Conservation (phyloP, 2,113 vertebrate genomes). For the Oreotrochilus melanogaster region DNA sequence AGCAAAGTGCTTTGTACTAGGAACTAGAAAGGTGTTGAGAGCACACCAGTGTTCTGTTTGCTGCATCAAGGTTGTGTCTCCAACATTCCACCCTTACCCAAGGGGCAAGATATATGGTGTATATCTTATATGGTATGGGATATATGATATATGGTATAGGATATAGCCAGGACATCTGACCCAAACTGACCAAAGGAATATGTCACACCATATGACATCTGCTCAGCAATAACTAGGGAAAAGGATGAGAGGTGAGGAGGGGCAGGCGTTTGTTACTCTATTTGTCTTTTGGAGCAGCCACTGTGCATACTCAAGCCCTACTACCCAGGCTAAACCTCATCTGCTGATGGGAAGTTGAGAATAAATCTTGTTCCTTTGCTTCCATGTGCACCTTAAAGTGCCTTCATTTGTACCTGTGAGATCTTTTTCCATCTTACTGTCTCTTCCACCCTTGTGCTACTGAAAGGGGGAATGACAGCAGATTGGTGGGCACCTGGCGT, state of each 20-base stretch:
- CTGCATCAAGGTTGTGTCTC: background rate
- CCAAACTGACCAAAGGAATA: background rate
- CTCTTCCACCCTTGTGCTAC: background rate
- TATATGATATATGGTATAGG: background rate
- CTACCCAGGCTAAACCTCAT: rapidly evolving
- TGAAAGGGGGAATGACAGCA: background rate
- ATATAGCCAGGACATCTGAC: background rate
- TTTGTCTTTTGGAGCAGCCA: background rate
- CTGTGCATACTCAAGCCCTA: rapidly evolving
- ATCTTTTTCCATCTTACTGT: background rate
- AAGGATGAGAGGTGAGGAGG: background rate
- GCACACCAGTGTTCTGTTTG: background rate
- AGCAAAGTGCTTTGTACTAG: background rate
- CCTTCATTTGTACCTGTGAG: background rate
- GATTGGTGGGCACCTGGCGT: background rate
- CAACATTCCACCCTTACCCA: background rate
- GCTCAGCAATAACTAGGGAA: background rate
- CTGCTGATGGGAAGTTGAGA: background rate
- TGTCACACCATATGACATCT: no score
- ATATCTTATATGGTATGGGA: background rate
- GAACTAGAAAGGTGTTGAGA: background rate
- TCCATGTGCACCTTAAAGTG: rapidly evolving
- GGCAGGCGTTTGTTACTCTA: rapidly evolving
- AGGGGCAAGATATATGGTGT: background rate
- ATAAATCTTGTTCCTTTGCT: background rate